A percentile compares a stretch with the other conserved stretches of the same genome.
Evolutionary conservation across 2,113 vertebrate species (phyloP).

Genomic region (Triplophysa rosa): DNA sequence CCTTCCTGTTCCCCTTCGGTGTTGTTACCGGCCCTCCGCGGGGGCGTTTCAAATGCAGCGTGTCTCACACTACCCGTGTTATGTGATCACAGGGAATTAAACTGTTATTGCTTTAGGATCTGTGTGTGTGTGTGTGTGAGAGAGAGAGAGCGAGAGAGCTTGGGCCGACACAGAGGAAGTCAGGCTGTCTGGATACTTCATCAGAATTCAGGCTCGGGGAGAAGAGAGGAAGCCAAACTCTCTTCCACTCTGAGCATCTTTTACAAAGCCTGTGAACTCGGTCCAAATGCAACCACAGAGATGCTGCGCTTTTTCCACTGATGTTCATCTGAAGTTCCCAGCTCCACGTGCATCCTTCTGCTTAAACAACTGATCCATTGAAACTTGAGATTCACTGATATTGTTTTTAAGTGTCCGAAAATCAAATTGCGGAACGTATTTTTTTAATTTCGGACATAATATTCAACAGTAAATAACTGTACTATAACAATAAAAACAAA

Average conservation of each 20-base stretch:
- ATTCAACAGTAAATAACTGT: no score
- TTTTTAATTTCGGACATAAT: no score
- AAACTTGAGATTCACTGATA: background rate
- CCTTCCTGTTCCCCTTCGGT: background rate
- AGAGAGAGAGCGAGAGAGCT: slow-evolving; percentile 6
- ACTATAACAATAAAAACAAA: no score
- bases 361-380: background rate
- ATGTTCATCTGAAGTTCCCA: slow-evolving; percentile 19
- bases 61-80: slow-evolving; percentile 48
- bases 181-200: slow-evolving; percentile 53
- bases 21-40: slow-evolving; percentile 29
- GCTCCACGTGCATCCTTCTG: background rate
- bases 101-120: slow-evolving; percentile 39
- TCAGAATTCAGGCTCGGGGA: slow-evolving; percentile 50
- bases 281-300: slow-evolving; percentile 30
- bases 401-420: background rate
- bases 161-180: slow-evolving; percentile 25
- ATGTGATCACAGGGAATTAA: slow-evolving; percentile 39
- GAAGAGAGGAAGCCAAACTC: slow-evolving; percentile 32
- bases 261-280: slow-evolving; percentile 22
- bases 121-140: slow-evolving; percentile 7
- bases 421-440: background rate
- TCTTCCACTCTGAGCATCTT: slow-evolving; percentile 37
- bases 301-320: background rate
- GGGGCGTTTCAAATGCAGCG: slow-evolving; percentile 31